Conservation (phyloP, 2,797 vertebrate genomes). For the Ctenopoma kingsleyae region DNA sequence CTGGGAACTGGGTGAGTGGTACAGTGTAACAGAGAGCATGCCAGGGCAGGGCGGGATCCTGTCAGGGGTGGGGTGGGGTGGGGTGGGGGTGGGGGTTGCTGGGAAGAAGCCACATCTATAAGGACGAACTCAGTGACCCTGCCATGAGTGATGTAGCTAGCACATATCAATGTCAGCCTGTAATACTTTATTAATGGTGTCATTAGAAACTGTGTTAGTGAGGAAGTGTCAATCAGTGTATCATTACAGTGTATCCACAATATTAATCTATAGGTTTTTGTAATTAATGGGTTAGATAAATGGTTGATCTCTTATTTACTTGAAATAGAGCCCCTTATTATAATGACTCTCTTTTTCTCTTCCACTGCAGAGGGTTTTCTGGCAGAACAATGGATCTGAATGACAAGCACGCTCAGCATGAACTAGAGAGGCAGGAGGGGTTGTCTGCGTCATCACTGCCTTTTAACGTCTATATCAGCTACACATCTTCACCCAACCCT, state of each 20-base stretch:
- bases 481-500: slow-evolving; percentile 4
- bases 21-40: slow-evolving; percentile 26
- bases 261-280: background rate
- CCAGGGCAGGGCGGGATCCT: slow-evolving; percentile 38
- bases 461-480: slow-evolving; percentile 36
- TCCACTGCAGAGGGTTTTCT: slow-evolving; percentile 51
- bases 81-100: slow-evolving; percentile 25
- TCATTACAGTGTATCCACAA: background rate
- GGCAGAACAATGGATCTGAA: slow-evolving; percentile 59
- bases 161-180: slow-evolving; percentile 43
- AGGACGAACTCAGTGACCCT: slow-evolving; percentile 57
- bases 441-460: slow-evolving; percentile 56
- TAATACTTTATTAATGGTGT: slow-evolving; percentile 73
- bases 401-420: slow-evolving; percentile 53
- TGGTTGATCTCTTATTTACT: slow-evolving; percentile 10
- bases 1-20: slow-evolving; percentile 58
- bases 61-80: background rate
- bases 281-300: background rate
- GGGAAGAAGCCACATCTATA: slow-evolving; percentile 32
- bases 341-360: slow-evolving; percentile 20
- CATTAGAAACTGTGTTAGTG: slow-evolving; percentile 55
- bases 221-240: slow-evolving; percentile 27
- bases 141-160: slow-evolving; percentile 29
- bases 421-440: slow-evolving; percentile 24
- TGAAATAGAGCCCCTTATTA: background rate